Evolutionary conservation across 2,888 invertebrate genomes (phyloP).

Genomic region (Thelaira solivaga): DNA sequence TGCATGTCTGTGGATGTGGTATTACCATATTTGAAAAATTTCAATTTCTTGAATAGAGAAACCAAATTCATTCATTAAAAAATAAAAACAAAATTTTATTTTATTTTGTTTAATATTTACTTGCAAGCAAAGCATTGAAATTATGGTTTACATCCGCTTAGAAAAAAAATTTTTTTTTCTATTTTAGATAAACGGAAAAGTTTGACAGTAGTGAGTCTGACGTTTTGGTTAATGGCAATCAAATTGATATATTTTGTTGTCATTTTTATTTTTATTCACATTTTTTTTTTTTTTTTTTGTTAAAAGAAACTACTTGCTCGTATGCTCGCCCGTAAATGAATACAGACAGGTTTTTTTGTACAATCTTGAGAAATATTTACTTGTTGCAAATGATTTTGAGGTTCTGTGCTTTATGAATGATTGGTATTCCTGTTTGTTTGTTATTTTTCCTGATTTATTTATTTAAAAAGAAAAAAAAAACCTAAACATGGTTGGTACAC

Average conservation of each 20-base stretch:
- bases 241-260: conserved; percentile 32
- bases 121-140: no score
- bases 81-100: neutral
- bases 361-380: neutral
- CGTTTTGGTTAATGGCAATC: conserved; percentile 24
- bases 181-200: conserved; percentile 49
- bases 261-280: no score
- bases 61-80: conserved; percentile 37
- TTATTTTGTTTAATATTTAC: neutral
- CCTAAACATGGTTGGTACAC: no score
- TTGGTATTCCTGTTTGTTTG: conserved; percentile 44
- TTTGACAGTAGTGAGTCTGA: conserved; percentile 13
- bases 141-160: conserved; percentile 55
- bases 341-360: conserved; percentile 38
- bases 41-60: conserved; percentile 12
- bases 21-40: conserved; percentile 49
- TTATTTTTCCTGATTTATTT: conserved; percentile 24
- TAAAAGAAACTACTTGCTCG: neutral
- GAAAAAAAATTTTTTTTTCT: conserved; percentile 25
- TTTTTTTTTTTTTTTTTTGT: neutral
- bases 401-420: conserved; percentile 45
- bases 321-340: neutral
- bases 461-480: no score
- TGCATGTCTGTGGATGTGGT: no score
- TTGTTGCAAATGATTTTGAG: conserved; percentile 22